A percentile compares a stretch with the other conserved stretches of the same genome.
These are phyloP conservation scores for Salarias fasciatus DNA, from an alignment of 2,797 vertebrate species.

Conservation along the genomic window DNA sequence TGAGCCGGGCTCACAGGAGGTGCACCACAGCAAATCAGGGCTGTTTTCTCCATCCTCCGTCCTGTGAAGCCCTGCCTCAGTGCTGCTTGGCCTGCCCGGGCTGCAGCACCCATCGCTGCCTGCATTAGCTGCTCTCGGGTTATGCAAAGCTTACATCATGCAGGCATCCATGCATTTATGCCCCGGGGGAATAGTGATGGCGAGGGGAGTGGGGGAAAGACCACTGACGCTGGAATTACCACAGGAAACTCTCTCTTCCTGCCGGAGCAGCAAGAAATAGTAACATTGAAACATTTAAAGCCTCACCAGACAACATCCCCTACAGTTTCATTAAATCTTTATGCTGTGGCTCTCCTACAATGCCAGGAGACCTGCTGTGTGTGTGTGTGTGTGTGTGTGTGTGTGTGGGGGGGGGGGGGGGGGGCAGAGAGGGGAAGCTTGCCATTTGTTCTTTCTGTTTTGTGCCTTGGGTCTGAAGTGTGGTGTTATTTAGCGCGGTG, in stretches of 20 bases:
- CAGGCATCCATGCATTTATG: slow-evolving; percentile 38
- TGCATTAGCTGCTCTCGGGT: slow-evolving; percentile 26
- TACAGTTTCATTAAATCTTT: slow-evolving; percentile 73
- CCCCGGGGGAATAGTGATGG: slow-evolving; percentile 51
- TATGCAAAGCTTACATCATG: slow-evolving; percentile 59
- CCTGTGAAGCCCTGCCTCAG: neutral
- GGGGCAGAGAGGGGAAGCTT: slow-evolving; percentile 21
- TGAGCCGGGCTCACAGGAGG: too few species aligned
- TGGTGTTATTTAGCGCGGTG: slow-evolving; percentile 29
- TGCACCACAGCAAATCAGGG: too few species aligned
- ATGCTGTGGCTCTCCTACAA: slow-evolving; percentile 47
- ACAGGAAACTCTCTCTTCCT: slow-evolving; percentile 52
- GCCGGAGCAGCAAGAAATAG: slow-evolving; percentile 60
- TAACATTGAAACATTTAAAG: slow-evolving; percentile 76
- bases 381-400: slow-evolving; percentile 21
- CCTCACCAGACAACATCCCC: slow-evolving; percentile 58
- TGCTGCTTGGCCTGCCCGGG: neutral
- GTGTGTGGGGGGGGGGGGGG: neutral
- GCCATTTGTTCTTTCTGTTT: slow-evolving; percentile 24
- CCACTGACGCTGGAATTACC: slow-evolving; percentile 54
- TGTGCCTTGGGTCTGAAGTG: slow-evolving; percentile 27
- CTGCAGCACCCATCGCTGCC: slow-evolving; percentile 6
- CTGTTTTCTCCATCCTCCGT: too few species aligned
- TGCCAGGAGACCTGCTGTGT: slow-evolving; percentile 33
- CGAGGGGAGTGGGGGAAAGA: slow-evolving; percentile 42